Evolutionary conservation across 1,140 invertebrate species (phyloP).

Genomic region (Lineus longissimus): DNA sequence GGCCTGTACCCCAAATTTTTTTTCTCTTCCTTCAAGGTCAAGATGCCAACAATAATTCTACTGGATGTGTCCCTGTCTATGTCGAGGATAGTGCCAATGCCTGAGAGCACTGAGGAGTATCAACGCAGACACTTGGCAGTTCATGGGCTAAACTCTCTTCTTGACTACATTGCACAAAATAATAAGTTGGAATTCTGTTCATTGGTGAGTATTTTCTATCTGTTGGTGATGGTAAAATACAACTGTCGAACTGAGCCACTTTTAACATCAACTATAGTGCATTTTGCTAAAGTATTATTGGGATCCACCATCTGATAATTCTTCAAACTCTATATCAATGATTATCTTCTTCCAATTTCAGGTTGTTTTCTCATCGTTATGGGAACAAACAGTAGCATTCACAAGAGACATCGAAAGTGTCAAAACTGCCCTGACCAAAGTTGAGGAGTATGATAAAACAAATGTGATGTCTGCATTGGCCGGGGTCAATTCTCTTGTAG

Average conservation of each 20-base stretch:
- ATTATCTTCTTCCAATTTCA: constrained; percentile 45
- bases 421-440: constrained; percentile 65
- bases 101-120: constrained; percentile 57
- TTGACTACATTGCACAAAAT: constrained; percentile 77
- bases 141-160: constrained; percentile 76
- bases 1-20: too few relatives aligned
- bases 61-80: constrained; percentile 77
- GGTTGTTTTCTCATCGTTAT: constrained; percentile 74
- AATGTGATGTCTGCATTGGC: constrained; percentile 73
- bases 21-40: constrained; percentile 25
- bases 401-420: constrained; percentile 80
- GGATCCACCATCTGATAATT: too few relatives aligned
- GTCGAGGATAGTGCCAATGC: constrained; percentile 61
- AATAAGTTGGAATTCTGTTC: constrained; percentile 87
- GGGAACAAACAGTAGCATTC: constrained; percentile 75
- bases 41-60: constrained; percentile 76
- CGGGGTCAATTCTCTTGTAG: constrained; percentile 70
- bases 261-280: too few relatives aligned
- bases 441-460: constrained; percentile 80
- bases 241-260: too few relatives aligned
- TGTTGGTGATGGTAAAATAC: too few relatives aligned
- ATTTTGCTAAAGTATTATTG: too few relatives aligned
- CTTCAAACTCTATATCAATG: too few relatives aligned
- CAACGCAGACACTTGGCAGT: constrained; percentile 72
- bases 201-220: constrained; percentile 69